Evolutionary conservation across 1,140 invertebrate genomes (phyloP), one percentile per base, ranked within the genome.

Genomic region (Mesaphorura yosii): DNA sequence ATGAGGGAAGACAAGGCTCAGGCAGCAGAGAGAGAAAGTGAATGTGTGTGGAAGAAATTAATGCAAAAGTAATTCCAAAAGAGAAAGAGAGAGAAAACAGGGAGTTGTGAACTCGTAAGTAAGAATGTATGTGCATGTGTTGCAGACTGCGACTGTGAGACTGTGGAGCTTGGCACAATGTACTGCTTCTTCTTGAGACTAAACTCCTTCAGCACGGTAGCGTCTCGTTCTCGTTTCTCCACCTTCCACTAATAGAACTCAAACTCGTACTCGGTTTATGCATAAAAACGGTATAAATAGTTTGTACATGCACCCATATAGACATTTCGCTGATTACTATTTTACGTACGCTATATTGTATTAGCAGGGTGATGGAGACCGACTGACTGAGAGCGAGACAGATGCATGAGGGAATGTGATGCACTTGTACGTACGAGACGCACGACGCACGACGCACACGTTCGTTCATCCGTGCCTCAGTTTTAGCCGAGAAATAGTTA

Each of bases 1-100:
- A 54, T 59, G 52, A 55, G 56, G 25, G 28, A 48, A 46, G 31
- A 34, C 31, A 34, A 51, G 49, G 38, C 22, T 45, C 22, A 31
- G 23, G 44, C 47, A 46, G 29, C 39, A 25, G 26, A 48, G 31
- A 29, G 29, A 22, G 29, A 3, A 44, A 34, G 52, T 48, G 22
- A 28, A 54, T 58, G 57, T 58, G 57, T 58, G 52, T 59, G 58
- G 53, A 59, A 59, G 58, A 59, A 59, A 59, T 59, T 59, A 59
- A 59, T 59, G 58, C 58, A 59, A 59, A 59, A 59, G 58, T 59
- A 59, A 59, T 59, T 59, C 57, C 7, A 31, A 48, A 20, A 22
- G 46, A 46, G 40, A 12, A 19, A 12, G 44, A 46, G 25, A 41
- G 46, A 53, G 56, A 58, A 56, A 56, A 56, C 54, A 56, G 48